Evolutionary conservation across 2,113 vertebrate genomes (phyloP), one percentile per base, ranked within the genome.

Genomic region (Cololabis saira): DNA sequence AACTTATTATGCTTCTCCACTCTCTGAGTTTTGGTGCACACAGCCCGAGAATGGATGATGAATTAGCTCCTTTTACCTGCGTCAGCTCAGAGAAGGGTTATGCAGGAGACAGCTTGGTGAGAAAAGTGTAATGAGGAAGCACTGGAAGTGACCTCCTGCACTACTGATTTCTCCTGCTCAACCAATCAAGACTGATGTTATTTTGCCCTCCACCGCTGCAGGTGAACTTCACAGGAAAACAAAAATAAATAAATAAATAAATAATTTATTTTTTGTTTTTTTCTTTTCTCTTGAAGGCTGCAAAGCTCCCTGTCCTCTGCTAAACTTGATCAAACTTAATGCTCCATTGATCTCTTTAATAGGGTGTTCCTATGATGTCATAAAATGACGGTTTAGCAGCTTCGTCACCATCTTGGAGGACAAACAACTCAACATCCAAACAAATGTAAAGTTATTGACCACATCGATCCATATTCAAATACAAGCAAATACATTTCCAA

Each of bases 31-130:
- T 74, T 63, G 74, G 74, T 80, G 76, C 85, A 80, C 69, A 82
- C 76, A 80, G 62, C 82, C 62, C 68, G 61, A 69, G 83, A 86
- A 80, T 81, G 70, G 61, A 42, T 59, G 51, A 43, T 73, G 70
- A 85, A 87, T 78, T 65, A 83, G 76, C 63, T 83, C 52, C 70
- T 84, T 87, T 71, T 63, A 86, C 80, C 80, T 78, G 77, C 71
- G 52, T 90, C 81, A 85, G 85, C 83, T 71, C 61, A 10, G 41
- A 72, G 44, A 72, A 64, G n/a, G 33, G 76, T 62, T 66, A 50
- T 61, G 52, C 66, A 30, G 74, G 64, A 78, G 74, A 85, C 40
- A 44, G 56, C 62, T 73, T n/a, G 41, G 49, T 37, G 52, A 67
- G 77, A 57, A 56, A 67, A 78, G 71, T 74, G 68, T 85, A 89